These are phyloP conservation scores for Strigamia maritima DNA, from an alignment of 2,888 invertebrate species.

Conservation along the genomic window DNA sequence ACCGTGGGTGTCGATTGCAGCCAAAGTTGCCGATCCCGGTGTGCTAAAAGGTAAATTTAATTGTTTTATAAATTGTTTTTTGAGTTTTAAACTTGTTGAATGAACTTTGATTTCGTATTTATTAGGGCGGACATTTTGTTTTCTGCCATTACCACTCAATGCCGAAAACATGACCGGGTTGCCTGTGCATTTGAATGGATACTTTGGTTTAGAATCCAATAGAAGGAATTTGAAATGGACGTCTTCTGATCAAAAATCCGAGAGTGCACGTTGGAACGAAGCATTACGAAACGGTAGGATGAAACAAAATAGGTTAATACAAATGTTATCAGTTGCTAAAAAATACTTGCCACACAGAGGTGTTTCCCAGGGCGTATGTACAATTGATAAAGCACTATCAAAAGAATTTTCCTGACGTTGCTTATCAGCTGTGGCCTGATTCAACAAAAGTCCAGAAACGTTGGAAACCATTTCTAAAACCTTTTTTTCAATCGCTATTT, in stretches of 20 bases:
- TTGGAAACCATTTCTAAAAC: neutral
- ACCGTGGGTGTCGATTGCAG: neutral
- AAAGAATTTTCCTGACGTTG: neutral
- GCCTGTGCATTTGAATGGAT: neutral
- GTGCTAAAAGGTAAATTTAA: too few species aligned
- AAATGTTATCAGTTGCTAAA: too few species aligned
- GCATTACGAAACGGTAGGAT: neutral
- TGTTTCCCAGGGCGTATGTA: neutral
- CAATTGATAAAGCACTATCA: neutral
- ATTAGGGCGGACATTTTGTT: neutral
- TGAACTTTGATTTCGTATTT: too few species aligned
- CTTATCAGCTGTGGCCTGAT: neutral
- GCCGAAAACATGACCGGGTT: neutral
- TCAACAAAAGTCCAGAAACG: neutral
- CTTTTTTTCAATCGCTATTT: neutral
- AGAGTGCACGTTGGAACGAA: neutral
- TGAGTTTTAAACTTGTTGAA: too few species aligned
- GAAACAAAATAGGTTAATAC: too few species aligned
- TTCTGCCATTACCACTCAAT: neutral
- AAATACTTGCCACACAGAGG: neutral
- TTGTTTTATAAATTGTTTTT: too few species aligned
- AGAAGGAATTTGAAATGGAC: neutral
- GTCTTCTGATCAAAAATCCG: neutral
- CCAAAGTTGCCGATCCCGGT: neutral
- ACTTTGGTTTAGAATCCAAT: neutral